Conservation (phyloP, 2,797 vertebrate genomes). For the Cryptoblepharus egeriae region DNA sequence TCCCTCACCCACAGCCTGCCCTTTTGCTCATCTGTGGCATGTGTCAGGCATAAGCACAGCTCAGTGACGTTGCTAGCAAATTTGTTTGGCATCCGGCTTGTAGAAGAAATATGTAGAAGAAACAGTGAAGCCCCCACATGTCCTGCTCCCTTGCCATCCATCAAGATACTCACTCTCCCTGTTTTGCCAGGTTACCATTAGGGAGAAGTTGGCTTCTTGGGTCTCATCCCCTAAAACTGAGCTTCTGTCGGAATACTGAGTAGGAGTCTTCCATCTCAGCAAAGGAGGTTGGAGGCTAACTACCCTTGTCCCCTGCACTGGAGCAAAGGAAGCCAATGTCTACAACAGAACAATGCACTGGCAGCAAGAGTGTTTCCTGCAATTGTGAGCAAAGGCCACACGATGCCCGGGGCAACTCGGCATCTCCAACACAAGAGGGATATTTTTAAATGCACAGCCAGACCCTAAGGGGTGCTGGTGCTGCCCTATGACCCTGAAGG, state of each 20-base stretch:
- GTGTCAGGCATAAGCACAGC: too few species aligned
- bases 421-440: not conserved
- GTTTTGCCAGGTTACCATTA: not conserved
- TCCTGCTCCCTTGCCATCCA: too few species aligned
- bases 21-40: too few species aligned
- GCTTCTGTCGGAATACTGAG: fast-evolving
- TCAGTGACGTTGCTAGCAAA: not conserved
- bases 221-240: fast-evolving
- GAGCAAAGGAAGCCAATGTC: constrained; percentile 71
- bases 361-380: constrained; percentile 58
- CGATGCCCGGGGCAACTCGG: not conserved
- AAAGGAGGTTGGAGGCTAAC: not conserved
- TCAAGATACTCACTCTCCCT: not conserved
- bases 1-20: too few species aligned
- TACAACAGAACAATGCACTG: constrained; percentile 60
- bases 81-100: not conserved
- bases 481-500: not conserved
- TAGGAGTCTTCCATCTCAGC: too few species aligned
- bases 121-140: too few species aligned
- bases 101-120: not conserved
- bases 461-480: constrained; percentile 17
- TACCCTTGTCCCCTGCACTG: constrained; percentile 66
- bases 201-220: not conserved
- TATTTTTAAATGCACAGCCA: constrained; percentile 60
- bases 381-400: constrained; percentile 51